phyloP scores from a whole-genome alignment of 2,113 vertebrate species.

The Pluvianellus socialis region DNA sequence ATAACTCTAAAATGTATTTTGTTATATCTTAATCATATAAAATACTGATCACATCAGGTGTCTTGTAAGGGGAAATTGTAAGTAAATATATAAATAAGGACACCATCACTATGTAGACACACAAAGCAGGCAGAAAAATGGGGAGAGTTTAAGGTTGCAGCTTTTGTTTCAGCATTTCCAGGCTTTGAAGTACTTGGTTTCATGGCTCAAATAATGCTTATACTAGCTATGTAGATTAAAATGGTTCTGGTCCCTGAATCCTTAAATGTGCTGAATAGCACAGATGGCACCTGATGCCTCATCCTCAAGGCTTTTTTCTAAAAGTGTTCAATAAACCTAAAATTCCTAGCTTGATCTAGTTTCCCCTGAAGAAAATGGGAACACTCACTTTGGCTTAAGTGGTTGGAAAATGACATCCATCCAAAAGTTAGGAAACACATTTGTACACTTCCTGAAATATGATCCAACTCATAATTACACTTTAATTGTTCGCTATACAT shows the following conservation, averaged over 20 bases:
- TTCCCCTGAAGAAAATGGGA: not conserved
- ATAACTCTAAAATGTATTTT: not conserved
- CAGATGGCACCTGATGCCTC: not conserved
- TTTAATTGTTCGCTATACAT: not conserved
- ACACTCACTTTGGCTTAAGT: not conserved
- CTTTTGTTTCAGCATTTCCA: not conserved
- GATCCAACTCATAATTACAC: not conserved
- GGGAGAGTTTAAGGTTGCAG: not conserved
- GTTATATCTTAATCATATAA: not conserved
- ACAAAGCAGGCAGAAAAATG: not conserved
- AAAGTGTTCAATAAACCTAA: not conserved
- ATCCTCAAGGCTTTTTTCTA: not conserved
- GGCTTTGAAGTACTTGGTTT: not conserved
- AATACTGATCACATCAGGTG: not conserved
- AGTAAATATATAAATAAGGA: not conserved
- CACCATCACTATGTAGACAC: not conserved
- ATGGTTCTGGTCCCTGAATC: not conserved
- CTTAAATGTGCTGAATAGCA: not conserved
- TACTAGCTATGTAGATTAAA: not conserved
- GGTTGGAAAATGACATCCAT: not conserved
- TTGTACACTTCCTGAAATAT: not conserved
- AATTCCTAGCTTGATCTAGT: not conserved
- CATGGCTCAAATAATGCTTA: not conserved
- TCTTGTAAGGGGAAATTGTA: not conserved
- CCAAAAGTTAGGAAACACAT: not conserved